Evolutionary conservation across 2,888 invertebrate genomes (phyloP), one percentile per base, ranked within the genome.

Genomic region (Coleophora deauratella): DNA sequence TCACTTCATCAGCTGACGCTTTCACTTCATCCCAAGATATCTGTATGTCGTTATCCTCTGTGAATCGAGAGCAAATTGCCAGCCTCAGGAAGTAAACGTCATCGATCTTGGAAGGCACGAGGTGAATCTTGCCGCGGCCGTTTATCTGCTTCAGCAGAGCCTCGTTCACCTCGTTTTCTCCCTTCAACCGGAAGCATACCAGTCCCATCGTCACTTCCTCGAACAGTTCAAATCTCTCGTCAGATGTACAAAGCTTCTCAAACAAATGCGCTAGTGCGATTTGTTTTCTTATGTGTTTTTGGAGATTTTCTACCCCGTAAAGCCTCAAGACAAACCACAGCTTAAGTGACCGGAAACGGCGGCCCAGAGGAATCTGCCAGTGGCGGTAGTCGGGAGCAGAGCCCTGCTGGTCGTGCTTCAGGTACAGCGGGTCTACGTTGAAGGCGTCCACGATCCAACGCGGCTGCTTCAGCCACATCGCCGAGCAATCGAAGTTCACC

Each of bases 401-500:
- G 9, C 95, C 95, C 66, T 96, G 96, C 78, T 93, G 92, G 46
- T 96, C 96, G 67, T 99, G 98, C 69, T 98, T 97, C 47, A 99
- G 85, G 64, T 99, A 99, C 0, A 98, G 85, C 0, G 99, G 99
- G 76, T 99, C 98, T 0, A 99, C 98, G 55, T 97, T 98, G 74
- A 99, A 95, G 0, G 99, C 98, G 59, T 97, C 93, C 0, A 98
- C 94, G 41, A 99, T 89, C 88, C 95, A 94, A 37, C 92, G 89
- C 48, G 95, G 95, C 63, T 95, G 91, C 62, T 94, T 95, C 3
- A 96, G 85, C 99, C 99, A 99, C 94, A 99, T 93, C 0, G 98
- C 93, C 9, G 99, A 99, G 69, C 99, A 99, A 76, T 99, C 99
- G 60, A 99, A 99, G 75, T 97, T 99, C n/a, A 99, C 96, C 53